A percentile compares a stretch with the other conserved stretches of the same genome.
Evolutionary conservation across 2,888 invertebrate species (phyloP).

Genomic region (Tetrapedia diversipes): DNA sequence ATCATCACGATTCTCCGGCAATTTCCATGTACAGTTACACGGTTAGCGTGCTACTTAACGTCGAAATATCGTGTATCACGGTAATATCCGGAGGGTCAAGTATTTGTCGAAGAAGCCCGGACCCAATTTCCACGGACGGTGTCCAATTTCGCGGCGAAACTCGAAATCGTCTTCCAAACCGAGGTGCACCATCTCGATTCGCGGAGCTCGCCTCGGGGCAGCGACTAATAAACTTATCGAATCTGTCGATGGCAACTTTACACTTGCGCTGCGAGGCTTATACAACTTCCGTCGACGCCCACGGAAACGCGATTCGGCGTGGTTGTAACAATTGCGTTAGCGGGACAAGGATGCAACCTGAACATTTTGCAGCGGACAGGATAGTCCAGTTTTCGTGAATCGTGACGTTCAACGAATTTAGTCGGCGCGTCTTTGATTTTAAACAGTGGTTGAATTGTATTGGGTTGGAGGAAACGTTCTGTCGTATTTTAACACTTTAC

Average conservation of each 20-base stretch:
- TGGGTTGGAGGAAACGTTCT: no score
- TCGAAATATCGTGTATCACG: neutral
- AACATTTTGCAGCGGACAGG: neutral
- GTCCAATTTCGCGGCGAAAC: slow-evolving; percentile 14
- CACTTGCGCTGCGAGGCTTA: slow-evolving; percentile 21
- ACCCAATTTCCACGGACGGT: neutral
- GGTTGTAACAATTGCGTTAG: slow-evolving; percentile 24
- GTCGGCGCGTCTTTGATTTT: no score
- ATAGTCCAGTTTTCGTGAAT: neutral
- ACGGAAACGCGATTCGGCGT: slow-evolving; percentile 17
- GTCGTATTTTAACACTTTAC: no score
- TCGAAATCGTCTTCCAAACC: neutral
- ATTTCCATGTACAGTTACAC: slow-evolving; percentile 40
- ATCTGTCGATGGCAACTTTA: slow-evolving; percentile 27
- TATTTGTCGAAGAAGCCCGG: slow-evolving; percentile 5
- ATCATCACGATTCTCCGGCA: neutral
- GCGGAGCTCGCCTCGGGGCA: neutral
- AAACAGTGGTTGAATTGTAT: no score
- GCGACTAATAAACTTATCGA: slow-evolving; percentile 44
- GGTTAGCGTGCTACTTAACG: neutral
- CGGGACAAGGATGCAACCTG: slow-evolving; percentile 1
- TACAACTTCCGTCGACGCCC: slow-evolving; percentile 21
- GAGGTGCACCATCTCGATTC: slow-evolving; percentile 18
- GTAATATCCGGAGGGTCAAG: slow-evolving; percentile 1
- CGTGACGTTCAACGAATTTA: slow-evolving; percentile 6